Evolutionary conservation across 2,797 vertebrate genomes (phyloP).

Genomic region (Euthynnus affinis): DNA sequence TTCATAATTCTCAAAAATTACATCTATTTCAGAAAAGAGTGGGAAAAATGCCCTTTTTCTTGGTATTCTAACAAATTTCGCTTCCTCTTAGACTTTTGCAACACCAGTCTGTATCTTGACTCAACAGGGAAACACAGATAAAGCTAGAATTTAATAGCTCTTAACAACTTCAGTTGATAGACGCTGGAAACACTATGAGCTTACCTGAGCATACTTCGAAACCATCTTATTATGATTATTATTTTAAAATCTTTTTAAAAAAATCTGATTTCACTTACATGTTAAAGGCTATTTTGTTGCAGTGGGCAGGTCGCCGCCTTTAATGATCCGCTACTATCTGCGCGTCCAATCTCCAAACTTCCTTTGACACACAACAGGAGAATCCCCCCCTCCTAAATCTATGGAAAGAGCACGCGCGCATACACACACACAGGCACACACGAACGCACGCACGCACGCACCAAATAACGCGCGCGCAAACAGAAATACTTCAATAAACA

Average conservation of each 20-base stretch:
- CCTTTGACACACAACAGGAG: constrained; percentile 69
- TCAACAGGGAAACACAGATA: not conserved
- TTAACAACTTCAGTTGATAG: not conserved
- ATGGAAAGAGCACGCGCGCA: constrained; percentile 9
- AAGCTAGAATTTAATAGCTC: not conserved
- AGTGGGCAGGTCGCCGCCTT: constrained; percentile 22
- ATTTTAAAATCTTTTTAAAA: not conserved
- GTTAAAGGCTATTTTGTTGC: not conserved
- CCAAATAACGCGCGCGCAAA: constrained; percentile 38
- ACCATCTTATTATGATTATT: not conserved
- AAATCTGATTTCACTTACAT: constrained; percentile 12
- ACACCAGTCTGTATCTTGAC: not conserved
- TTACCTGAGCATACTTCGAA: constrained; percentile 31
- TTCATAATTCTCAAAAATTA: not conserved
- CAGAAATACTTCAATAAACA: constrained; percentile 53
- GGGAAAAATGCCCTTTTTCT: not conserved
- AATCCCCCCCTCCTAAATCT: constrained; percentile 40
- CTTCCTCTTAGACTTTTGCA: not conserved
- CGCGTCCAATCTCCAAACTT: constrained; percentile 66
- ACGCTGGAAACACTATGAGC: not conserved
- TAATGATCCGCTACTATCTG: constrained; percentile 44
- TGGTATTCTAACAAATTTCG: not conserved
- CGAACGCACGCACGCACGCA: too few species aligned
- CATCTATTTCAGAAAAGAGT: not conserved
- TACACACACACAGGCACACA: not conserved